phyloP scores from a whole-genome alignment of 2,888 invertebrate genomes.

The Fragum whitleyi region DNA sequence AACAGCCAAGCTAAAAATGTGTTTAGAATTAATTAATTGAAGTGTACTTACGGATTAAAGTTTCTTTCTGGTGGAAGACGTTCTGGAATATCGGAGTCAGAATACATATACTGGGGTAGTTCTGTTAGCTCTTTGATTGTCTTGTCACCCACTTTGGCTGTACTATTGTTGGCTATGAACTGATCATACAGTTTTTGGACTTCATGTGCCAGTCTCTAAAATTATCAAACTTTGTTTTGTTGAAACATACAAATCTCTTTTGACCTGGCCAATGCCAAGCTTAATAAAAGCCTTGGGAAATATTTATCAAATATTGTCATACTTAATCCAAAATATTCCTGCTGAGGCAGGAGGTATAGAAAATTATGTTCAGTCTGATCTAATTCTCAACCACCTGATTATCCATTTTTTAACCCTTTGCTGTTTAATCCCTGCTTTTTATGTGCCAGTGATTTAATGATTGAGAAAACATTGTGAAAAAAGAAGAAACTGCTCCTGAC shows the following conservation, averaged over 20 bases:
- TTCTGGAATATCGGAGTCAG: constrained; percentile 84
- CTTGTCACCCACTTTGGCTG: constrained; percentile 56
- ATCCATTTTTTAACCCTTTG: no score
- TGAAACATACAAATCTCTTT: neutral
- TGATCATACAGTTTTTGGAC: constrained; percentile 82
- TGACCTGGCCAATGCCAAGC: neutral
- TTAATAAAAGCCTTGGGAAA: no score
- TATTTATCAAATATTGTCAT: no score
- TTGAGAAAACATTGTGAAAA: no score
- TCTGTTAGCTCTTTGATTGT: constrained; percentile 73
- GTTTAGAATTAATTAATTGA: no score
- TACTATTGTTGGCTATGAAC: constrained; percentile 59
- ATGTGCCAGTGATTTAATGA: no score
- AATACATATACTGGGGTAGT: constrained; percentile 78
- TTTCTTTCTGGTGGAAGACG: constrained; percentile 79
- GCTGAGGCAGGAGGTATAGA: no score
- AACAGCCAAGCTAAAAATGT: no score
- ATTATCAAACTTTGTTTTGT: constrained; percentile 18
- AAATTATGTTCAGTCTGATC: neutral
- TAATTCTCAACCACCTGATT: no score
- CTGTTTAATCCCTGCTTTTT: no score
- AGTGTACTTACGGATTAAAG: constrained; percentile 84
- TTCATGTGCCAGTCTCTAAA: constrained; percentile 80
- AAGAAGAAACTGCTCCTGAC: no score
- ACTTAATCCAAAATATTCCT: no score